phyloP scores from a whole-genome alignment of 92 coral and sea anemone species.

The Phymanthus crucifer region DNA sequence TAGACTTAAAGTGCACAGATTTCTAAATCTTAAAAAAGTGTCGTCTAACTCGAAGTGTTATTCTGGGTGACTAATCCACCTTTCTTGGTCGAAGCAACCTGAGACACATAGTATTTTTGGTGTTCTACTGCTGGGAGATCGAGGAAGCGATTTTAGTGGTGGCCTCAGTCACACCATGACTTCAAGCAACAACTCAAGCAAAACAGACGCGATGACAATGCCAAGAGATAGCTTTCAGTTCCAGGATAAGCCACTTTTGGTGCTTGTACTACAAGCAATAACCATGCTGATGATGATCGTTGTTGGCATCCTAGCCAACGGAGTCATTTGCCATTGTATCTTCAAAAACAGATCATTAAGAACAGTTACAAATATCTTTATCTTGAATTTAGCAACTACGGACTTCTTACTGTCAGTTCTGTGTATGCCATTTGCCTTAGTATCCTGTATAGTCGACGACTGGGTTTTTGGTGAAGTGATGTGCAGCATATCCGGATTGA shows the following conservation, averaged over 20 bases:
- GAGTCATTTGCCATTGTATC: conserved; percentile 76
- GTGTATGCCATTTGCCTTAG: conserved; percentile 79
- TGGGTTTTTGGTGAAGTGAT: conserved; percentile 76
- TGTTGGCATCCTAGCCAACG: conserved; percentile 71
- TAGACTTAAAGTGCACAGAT: not conserved
- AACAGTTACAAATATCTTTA: conserved; percentile 73
- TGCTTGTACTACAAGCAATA: conserved; percentile 58
- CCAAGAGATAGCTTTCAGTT: not conserved
- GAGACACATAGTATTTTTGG: not conserved
- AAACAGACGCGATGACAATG: not conserved
- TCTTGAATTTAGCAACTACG: conserved; percentile 77
- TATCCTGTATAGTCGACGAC: conserved; percentile 59
- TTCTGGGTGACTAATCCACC: not conserved
- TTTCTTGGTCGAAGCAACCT: not conserved
- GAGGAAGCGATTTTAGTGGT: not conserved
- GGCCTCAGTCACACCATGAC: not conserved
- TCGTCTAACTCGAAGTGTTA: not conserved
- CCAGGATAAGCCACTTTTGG: conserved; percentile 18
- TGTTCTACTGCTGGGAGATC: not conserved
- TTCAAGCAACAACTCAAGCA: conserved; percentile 13
- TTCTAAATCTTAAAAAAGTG: not conserved
- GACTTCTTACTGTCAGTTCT: conserved; percentile 73
- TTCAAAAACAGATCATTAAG: conserved; percentile 62
- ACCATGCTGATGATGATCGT: conserved; percentile 53
- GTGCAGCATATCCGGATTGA: conserved; percentile 65